Percentiles rank a stretch among this genome's conserved stretches.
Conservation (phyloP, 37 sponge, comb jelly and placozoan species). For the Eunapius fragilis region DNA sequence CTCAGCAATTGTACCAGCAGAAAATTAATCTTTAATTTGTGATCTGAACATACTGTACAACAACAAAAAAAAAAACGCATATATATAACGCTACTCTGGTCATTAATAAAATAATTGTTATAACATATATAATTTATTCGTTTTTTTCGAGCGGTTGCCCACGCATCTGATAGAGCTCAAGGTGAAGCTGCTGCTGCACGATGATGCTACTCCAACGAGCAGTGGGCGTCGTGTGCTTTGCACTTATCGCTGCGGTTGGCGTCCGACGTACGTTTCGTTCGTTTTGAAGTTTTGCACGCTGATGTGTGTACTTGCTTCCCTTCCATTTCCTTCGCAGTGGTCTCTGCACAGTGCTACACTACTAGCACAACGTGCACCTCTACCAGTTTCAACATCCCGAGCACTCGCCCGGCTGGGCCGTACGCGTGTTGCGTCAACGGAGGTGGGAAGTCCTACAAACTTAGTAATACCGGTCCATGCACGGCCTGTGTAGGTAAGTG, state of each 20-base stretch:
- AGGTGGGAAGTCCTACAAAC: background rate
- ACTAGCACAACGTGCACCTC: background rate
- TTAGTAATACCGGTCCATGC: background rate
- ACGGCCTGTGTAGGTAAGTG: background rate
- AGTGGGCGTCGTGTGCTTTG: background rate
- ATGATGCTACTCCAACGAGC: background rate
- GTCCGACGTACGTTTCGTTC: background rate
- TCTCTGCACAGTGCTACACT: background rate
- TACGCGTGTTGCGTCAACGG: background rate
- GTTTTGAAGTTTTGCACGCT: too few species aligned
- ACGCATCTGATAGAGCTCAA: background rate
- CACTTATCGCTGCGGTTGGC: background rate
- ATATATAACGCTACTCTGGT: too few species aligned
- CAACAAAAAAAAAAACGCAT: too few species aligned
- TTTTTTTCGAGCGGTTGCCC: too few species aligned
- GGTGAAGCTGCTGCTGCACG: too few species aligned
- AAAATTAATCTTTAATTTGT: too few species aligned
- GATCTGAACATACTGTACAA: too few species aligned
- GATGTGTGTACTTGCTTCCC: background rate
- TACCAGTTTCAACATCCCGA: background rate
- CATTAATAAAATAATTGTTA: too few species aligned
- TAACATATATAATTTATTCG: too few species aligned
- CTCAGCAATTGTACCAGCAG: too few species aligned
- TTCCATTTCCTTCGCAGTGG: background rate
- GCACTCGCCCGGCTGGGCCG: background rate